Evolutionary conservation across 1,140 invertebrate species (phyloP).

Genomic region (Magallana angulata): DNA sequence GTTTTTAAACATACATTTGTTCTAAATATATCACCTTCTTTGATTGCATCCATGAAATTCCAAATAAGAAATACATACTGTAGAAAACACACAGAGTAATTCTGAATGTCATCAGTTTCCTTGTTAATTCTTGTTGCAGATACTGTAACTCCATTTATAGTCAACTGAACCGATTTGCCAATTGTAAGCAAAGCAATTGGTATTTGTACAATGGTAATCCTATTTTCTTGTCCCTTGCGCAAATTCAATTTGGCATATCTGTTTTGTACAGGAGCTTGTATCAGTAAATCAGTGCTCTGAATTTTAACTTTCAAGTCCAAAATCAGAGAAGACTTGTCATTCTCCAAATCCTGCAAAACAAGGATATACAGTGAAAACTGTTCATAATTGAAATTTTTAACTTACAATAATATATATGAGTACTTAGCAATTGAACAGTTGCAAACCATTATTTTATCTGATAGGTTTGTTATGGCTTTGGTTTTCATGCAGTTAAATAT

Average conservation of each 20-base stretch:
- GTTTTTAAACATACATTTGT: conserved; percentile 51
- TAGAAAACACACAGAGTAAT: background rate
- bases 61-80: conserved; percentile 20
- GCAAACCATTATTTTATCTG: too few species aligned
- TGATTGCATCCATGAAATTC: conserved; percentile 47
- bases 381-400: too few species aligned
- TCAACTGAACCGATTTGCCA: conserved; percentile 22
- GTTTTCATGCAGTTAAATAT: too few species aligned
- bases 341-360: conserved; percentile 28
- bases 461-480: too few species aligned
- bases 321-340: conserved; percentile 11
- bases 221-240: background rate
- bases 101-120: conserved; percentile 19
- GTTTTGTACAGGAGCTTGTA: conserved; percentile 23
- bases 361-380: background rate
- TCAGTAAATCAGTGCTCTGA: background rate
- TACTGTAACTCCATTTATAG: background rate
- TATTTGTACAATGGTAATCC: background rate
- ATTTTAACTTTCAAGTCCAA: conserved; percentile 25
- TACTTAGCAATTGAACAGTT: too few species aligned
- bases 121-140: conserved; percentile 1
- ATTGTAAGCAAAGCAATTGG: conserved; percentile 8
- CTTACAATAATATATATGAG: too few species aligned
- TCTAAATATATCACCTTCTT: conserved; percentile 52
- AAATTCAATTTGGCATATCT: conserved; percentile 14